Evolutionary conservation across 2,113 vertebrate species (phyloP).

Genomic region (Gallinago jamesoni): DNA sequence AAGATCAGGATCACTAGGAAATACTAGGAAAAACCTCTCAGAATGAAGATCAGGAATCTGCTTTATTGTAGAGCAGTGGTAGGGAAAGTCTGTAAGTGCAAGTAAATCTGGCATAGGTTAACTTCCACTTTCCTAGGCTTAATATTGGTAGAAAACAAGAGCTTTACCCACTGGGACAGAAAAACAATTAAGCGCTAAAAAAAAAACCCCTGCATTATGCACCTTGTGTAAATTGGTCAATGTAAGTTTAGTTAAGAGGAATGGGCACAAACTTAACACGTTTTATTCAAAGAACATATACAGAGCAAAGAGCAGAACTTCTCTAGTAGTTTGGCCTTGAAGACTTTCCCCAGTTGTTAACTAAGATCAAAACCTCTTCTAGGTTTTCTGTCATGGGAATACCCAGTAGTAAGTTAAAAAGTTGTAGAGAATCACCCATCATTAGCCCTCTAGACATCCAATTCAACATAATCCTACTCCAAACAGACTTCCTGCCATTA

Average conservation of each 20-base stretch:
- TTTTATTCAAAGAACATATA: slow-evolving; percentile 11
- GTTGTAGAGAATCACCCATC: background rate
- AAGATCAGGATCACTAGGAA: background rate
- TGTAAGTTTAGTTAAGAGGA: background rate
- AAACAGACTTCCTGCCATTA: background rate
- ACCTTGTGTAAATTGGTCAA: background rate
- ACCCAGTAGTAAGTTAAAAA: background rate
- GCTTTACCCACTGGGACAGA: background rate
- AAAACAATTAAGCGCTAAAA: background rate
- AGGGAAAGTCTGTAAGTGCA: background rate
- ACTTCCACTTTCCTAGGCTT: background rate
- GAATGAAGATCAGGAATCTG: background rate
- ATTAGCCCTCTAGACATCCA: background rate
- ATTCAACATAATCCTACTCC: background rate
- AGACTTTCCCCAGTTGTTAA: background rate
- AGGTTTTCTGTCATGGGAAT: background rate
- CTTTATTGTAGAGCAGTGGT: background rate
- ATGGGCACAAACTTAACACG: background rate
- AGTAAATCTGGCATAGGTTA: background rate
- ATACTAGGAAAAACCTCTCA: background rate
- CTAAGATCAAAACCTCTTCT: background rate
- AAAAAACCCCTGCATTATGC: background rate
- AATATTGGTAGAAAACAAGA: background rate
- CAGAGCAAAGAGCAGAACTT: background rate
- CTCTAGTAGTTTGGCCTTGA: background rate